Evolutionary conservation across 2,888 invertebrate genomes (phyloP).

Genomic region (Habrosyne pyritoides): DNA sequence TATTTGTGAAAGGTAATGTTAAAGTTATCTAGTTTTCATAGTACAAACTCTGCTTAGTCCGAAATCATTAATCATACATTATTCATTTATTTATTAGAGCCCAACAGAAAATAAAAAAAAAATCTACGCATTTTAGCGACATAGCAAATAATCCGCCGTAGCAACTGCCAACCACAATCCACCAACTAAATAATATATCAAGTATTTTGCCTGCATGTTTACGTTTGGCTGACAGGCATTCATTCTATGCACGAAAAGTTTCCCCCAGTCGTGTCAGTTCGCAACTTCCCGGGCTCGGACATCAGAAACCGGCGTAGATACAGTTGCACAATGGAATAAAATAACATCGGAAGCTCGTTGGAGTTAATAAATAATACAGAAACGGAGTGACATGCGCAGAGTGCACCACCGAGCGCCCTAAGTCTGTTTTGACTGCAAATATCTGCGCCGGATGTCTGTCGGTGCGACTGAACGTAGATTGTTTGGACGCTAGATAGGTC

Average conservation of each 20-base stretch:
- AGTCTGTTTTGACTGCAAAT: conserved; percentile 81
- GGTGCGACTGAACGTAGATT: conserved; percentile 43
- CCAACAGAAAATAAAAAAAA: background rate
- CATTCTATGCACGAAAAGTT: conserved; percentile 82
- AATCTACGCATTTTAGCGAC: conserved; percentile 17
- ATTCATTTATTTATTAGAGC: no score
- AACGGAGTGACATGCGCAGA: conserved; percentile 78
- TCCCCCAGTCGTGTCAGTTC: conserved; percentile 72
- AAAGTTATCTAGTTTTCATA: no score
- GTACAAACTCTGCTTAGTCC: no score
- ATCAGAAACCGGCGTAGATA: conserved; percentile 70
- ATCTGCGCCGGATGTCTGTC: conserved; percentile 70
- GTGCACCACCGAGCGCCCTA: conserved; percentile 62
- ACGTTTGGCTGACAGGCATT: conserved; percentile 77
- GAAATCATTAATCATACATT: no score
- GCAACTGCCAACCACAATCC: conserved; percentile 41
- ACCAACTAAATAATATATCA: conserved; percentile 64
- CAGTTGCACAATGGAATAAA: conserved; percentile 81
- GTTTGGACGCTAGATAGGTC: conserved; percentile 53
- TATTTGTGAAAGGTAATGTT: no score
- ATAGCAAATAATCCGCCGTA: conserved; percentile 31
- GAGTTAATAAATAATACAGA: conserved; percentile 82
- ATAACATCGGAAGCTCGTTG: conserved; percentile 83
- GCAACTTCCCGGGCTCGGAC: conserved; percentile 73
- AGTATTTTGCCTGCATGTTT: conserved; percentile 72